Evolutionary conservation across 1,140 invertebrate species (phyloP), one percentile per base, ranked within the genome.

Genomic region (Protaetia brevitarsis): DNA sequence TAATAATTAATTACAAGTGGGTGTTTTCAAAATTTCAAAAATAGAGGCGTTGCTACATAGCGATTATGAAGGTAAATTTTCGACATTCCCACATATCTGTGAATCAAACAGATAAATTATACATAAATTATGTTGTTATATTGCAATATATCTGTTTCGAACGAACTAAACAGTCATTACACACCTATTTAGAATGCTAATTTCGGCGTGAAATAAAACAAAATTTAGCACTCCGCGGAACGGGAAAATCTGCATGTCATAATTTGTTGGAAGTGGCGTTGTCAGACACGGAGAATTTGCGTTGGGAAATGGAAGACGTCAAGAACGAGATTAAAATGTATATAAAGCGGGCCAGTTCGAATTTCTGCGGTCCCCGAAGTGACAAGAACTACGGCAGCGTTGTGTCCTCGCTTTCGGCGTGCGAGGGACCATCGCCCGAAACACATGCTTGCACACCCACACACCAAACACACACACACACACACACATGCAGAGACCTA

Each of bases 261-360:
- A 51, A 51, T 51, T 51, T 51, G 41, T 51, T 51, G 26, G 41
- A 51, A 23, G 19, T 51, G 41, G 41, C 41, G 19, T 51, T 51
- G 41, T 51, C 41, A 51, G 41, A 51, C 41, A 51, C 41, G 41
- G 21, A 16, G 41, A 51, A 51, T 51, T 51, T 51, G 41, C 41
- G 41, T 23, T 51, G 41, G 41, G 41, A 51, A 51, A 51, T 51
- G 41, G 41, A 51, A 51, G 16, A 23, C 11, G 41, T 51, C 41
- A 23, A 19, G 41, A 19, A 23, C 41, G 41, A 23, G 26, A 51
- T 51, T 51, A 51, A 51, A 51, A 51, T 51, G 19, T 51, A 51
- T 51, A 51, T 51, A 51, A 51, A 51, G 13, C 21, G 41, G 16
- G 19, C n/a, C 41, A 51, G 13, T 51, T 51, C 41, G 16, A 51